Evolutionary conservation across 2,113 vertebrate species (phyloP).

Genomic region (Dromaius novaehollandiae): DNA sequence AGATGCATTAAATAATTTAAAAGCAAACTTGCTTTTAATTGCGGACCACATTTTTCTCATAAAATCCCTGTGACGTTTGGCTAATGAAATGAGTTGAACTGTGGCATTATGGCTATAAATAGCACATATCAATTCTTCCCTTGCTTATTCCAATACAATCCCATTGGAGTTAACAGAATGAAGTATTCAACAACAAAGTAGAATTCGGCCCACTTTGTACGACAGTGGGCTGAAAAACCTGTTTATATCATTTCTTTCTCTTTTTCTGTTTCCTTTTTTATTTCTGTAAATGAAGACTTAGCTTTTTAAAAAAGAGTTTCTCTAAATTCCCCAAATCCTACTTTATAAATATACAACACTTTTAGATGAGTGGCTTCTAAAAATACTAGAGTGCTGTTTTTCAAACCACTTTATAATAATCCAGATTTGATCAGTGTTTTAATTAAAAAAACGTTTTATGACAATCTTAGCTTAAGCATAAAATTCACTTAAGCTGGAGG

Average conservation of each 20-base stretch:
- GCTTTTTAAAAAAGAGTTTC: not conserved
- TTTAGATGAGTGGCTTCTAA: not conserved
- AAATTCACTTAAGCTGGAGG: not conserved
- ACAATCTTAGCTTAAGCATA: not conserved
- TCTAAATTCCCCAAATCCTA: not conserved
- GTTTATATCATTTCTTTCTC: not conserved
- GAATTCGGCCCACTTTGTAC: not conserved
- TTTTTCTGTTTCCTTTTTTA: not conserved
- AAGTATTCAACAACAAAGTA: not conserved
- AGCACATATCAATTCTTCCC: not conserved
- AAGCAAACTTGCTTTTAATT: not conserved
- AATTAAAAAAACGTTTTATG: not conserved
- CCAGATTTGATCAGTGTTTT: not conserved
- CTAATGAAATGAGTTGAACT: not conserved
- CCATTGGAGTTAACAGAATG: not conserved
- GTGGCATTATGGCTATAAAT: not conserved
- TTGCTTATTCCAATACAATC: not conserved
- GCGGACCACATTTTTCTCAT: not conserved
- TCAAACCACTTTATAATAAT: not conserved
- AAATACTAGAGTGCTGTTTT: not conserved
- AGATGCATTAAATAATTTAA: not conserved
- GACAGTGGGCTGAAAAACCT: not conserved
- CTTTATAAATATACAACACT: not conserved
- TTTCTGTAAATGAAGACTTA: not conserved
- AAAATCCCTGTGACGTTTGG: not conserved